These are phyloP conservation scores for Corythornis vintsioides DNA, from an alignment of 2,113 vertebrate genomes.

Conservation along the genomic window DNA sequence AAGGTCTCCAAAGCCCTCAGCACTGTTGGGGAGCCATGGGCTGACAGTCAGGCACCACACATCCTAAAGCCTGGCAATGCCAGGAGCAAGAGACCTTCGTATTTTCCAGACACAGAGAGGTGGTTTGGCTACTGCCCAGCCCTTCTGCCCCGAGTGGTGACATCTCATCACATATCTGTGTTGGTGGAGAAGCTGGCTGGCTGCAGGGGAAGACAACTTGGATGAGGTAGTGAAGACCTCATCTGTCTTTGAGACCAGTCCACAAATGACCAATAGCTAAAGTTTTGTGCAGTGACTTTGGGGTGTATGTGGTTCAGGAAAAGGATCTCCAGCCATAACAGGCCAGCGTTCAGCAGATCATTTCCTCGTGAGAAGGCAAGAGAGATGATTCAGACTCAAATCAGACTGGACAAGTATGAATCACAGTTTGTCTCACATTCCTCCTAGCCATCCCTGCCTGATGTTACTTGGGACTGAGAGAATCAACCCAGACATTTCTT, in stretches of 20 bases:
- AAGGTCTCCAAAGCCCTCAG: background rate
- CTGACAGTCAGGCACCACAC: background rate
- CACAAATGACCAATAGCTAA: background rate
- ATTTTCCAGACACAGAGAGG: rapidly evolving
- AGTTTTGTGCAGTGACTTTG: background rate
- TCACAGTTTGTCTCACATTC: conserved; percentile 12
- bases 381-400: conserved; percentile 3
- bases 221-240: background rate
- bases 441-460: background rate
- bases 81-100: background rate
- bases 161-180: rapidly evolving
- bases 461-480: background rate
- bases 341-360: background rate
- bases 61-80: background rate
- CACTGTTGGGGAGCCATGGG: rapidly evolving
- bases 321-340: background rate
- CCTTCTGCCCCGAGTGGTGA: background rate
- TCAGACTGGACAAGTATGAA: background rate
- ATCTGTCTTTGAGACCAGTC: background rate
- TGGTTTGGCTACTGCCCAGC: background rate
- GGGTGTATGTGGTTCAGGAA: background rate
- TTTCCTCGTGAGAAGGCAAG: background rate
- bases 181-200: background rate
- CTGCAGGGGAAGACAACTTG: background rate
- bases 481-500: background rate